Evolutionary conservation across 2,888 invertebrate genomes (phyloP).

Genomic region (Chesias legatella): DNA sequence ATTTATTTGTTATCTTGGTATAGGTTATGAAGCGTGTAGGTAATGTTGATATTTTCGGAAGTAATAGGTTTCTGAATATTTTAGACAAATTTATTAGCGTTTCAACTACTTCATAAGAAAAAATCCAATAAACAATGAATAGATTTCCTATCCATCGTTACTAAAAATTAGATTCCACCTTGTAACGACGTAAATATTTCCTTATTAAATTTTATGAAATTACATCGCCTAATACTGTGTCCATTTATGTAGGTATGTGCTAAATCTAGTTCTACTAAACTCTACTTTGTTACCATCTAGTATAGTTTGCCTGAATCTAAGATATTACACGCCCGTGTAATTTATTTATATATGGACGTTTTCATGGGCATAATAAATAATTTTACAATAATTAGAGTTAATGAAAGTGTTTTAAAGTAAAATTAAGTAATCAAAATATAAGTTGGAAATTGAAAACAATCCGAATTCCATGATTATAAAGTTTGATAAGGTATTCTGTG

Average conservation of each 20-base stretch:
- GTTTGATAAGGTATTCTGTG: too few species aligned
- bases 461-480: constrained; percentile 9
- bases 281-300: too few species aligned
- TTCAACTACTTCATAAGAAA: constrained; percentile 1
- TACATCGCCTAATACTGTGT: too few species aligned
- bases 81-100: constrained; percentile 14
- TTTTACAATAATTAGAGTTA: too few species aligned
- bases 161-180: not conserved
- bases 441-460: constrained; percentile 11
- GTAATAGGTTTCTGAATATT: not conserved
- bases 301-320: too few species aligned
- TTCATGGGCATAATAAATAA: too few species aligned
- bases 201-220: too few species aligned
- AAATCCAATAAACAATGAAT: not conserved
- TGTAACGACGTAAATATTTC: too few species aligned
- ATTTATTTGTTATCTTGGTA: constrained; percentile 6
- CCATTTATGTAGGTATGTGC: too few species aligned
- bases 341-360: not conserved
- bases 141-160: not conserved
- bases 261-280: too few species aligned
- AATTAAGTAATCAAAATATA: not conserved
- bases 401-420: not conserved
- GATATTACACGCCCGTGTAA: not conserved
- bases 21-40: not conserved
- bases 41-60: not conserved